These are phyloP conservation scores for Proteles cristata DNA, from an alignment of 2,113 vertebrate genomes.

Conservation along the genomic window DNA sequence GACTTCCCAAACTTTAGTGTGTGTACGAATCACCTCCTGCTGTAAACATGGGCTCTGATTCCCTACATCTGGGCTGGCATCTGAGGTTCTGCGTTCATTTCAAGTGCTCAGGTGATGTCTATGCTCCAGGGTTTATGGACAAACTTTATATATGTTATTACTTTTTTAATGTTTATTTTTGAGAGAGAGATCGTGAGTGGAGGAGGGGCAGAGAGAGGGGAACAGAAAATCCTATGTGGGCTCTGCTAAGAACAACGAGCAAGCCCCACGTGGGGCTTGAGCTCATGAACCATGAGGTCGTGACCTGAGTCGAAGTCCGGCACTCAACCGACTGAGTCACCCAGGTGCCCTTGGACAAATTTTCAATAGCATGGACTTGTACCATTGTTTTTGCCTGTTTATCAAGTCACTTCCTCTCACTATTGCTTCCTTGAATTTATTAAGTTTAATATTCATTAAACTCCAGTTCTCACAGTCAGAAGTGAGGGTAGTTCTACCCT, in stretches of 20 bases:
- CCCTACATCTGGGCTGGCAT: background rate
- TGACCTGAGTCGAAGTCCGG: too few species aligned
- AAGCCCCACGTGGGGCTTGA: too few species aligned
- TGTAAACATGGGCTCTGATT: background rate
- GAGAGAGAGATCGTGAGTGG: too few species aligned
- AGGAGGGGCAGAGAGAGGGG: too few species aligned
- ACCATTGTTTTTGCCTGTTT: background rate
- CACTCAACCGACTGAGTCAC: too few species aligned
- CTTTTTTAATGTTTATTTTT: too few species aligned
- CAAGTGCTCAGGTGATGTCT: background rate
- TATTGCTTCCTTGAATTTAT: background rate
- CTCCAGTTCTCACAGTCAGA: background rate
- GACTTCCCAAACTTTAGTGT: background rate
- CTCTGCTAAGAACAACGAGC: too few species aligned
- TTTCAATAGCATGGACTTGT: background rate
- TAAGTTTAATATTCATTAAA: background rate
- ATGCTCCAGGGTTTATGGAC: background rate
- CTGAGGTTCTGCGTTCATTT: background rate
- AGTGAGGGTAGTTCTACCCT: background rate
- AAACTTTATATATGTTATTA: too few species aligned
- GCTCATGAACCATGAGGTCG: too few species aligned
- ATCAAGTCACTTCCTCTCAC: background rate
- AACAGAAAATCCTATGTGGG: too few species aligned
- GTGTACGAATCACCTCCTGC: background rate
- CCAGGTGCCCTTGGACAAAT: background rate